These are phyloP conservation scores for Macaca fascicularis DNA, from an alignment of 2,113 vertebrate species.

Conservation along the genomic window T2T-MFA8v1.1 NC_088375.1:125400501-125401000, in stretches of 20 bases:
- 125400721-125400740: neutral
- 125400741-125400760: neutral
- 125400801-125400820: neutral
- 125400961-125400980: conserved; percentile 20
- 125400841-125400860: neutral
- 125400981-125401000: neutral
- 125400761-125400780: neutral
- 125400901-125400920: neutral
- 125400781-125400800: neutral
- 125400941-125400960: neutral
- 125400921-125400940: conserved; percentile 17
- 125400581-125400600: too few relatives aligned
- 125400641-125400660: neutral
- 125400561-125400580: too few relatives aligned
- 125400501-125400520: too few relatives aligned
- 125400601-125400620: too few relatives aligned
- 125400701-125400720: neutral
- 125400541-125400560: too few relatives aligned
- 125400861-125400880: neutral
- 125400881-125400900: neutral
- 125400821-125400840: neutral
- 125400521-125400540: too few relatives aligned
- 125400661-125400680: neutral
- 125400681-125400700: neutral
- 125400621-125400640: too few relatives aligned